A percentile compares a stretch with the other conserved stretches of the same genome.
These are phyloP conservation scores for Mnemiopsis leidyi DNA, from an alignment of 37 sponge, comb jelly and placozoan species.

Conservation along the genomic window DNA sequence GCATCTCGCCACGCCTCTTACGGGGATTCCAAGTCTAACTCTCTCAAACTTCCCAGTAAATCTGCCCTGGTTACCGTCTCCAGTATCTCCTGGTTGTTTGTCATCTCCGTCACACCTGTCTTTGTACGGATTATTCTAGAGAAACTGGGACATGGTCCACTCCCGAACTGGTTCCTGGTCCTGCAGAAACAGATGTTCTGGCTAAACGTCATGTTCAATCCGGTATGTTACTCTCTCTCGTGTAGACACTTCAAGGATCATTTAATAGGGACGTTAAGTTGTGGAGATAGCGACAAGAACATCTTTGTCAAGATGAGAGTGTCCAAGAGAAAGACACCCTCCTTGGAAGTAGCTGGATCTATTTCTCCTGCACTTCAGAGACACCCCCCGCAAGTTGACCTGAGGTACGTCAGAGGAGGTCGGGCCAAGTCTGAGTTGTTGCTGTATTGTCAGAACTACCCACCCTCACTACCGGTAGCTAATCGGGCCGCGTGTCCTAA, in stretches of 20 bases:
- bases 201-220: neutral
- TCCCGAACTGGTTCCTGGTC: neutral
- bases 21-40: neutral
- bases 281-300: neutral
- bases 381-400: too few relatives aligned
- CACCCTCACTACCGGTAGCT: too few relatives aligned
- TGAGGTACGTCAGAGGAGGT: too few relatives aligned
- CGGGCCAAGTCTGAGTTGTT: too few relatives aligned
- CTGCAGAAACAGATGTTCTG: slow-evolving; percentile 19
- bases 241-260: neutral
- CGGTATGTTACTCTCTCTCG: neutral
- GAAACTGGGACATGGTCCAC: neutral
- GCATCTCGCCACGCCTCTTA: neutral
- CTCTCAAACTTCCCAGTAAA: neutral
- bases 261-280: neutral
- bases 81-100: slow-evolving; percentile 5
- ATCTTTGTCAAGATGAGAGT: neutral
- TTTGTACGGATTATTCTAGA: neutral
- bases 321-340: too few relatives aligned
- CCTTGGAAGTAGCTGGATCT: too few relatives aligned
- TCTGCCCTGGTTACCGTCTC: neutral
- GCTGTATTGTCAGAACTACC: too few relatives aligned
- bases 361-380: too few relatives aligned
- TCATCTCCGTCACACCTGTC: neutral
- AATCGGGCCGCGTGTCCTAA: too few relatives aligned